Base-by-base conservation (phyloP, 2,888 invertebrate species). In the Phyllotreta striolata region DNA sequence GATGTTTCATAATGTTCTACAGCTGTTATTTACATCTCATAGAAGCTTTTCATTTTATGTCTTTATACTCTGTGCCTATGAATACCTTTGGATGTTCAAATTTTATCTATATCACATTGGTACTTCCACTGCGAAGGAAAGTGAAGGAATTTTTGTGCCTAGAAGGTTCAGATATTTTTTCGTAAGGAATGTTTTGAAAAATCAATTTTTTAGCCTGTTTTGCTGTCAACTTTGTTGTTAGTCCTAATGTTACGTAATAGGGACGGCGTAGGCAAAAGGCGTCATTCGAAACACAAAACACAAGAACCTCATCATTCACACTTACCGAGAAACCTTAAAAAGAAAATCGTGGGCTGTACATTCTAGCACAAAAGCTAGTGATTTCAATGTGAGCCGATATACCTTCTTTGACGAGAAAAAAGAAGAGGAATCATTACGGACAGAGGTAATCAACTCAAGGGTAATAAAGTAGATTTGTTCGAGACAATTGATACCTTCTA, bases 281-380 rank as follows among this genome's bases (percentile, higher is more conserved):
- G 52, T 52, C 52, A 38, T 38, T 52, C 39, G 24, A 52, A 52
- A 34, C 52, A 52, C 38, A 38, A 52, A 51, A 52, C 52, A 52
- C 52, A 38, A 52, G 38, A 52, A 52, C 52, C 39, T 49, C 52
- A 52, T 52, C 52, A 52, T 52, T 52, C 52, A 52, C 52, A 52
- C 52, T 49, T 49, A 51, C 34, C 37, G 43, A 59, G 41, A 59
- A 58, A 59, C 51, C 43, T 37, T 59, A 43, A 41, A 52, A 59
- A 43, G 51, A 51, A 59, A 59, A 59, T 59, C 59, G 59, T 59
- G 51, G 59, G 59, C n/a, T 43, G 59, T 59, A 59, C 52, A 59
- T 40, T 59, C 52, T 13, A 41, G 24, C 52, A 51, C 39, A 59
- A 59, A 59, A 59, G 59, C 37, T 34, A 24, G 43, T 59, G 52